Base-by-base conservation (phyloP, 2,113 vertebrate genomes). In the Ceuthmochares aereus region DNA sequence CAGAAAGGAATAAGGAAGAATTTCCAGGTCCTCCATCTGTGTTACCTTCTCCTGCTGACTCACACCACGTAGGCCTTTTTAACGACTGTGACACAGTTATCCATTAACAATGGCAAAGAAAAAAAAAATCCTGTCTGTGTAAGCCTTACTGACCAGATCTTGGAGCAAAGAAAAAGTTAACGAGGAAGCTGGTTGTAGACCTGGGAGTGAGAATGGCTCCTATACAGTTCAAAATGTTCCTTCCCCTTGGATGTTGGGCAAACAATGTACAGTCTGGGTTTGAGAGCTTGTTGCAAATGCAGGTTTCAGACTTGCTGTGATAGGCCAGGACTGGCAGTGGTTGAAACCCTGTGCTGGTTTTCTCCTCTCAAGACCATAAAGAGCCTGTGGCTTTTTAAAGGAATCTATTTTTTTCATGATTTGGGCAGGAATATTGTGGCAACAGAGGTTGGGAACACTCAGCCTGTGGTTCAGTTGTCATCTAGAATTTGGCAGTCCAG, bases 221-320 rank as follows among this genome's bases (percentile, higher is more conserved):
- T 51, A 3, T 18, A 22, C 32, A 14, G 8, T 82, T 87, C 58
- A 37, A 1, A n/a, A 43, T 42, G 10, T 56, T 80, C 40, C 36
- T 51, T 89, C 68, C 18, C 8, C 8, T 20, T 25, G 30, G 26
- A n/a, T 51, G 21, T 3, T 58, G 29, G 36, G 63, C 22, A 60
- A 79, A 15, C 2, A 2, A 58, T 13, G 27, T 37, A 27, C 12
- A 32, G 34, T 36, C 40, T 60, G 2, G 0, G 0, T 68, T 82
- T 79, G 40, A 30, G 67, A 85, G 11, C 19, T 87, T 64, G 73
- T 59, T 83, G 76, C 4, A 25, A 72, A 51, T 26, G 51, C 14
- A 56, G 16, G 30, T 76, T 45, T 95, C 56, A 43, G 70, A 20
- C 3, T 3, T 7, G 14, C n/a, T 84, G 52, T 12, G 32, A 7